Percentiles rank a stretch among this genome's conserved stretches.
Conservation (phyloP, 2,113 vertebrate genomes). For the Fulmarus glacialis region DNA sequence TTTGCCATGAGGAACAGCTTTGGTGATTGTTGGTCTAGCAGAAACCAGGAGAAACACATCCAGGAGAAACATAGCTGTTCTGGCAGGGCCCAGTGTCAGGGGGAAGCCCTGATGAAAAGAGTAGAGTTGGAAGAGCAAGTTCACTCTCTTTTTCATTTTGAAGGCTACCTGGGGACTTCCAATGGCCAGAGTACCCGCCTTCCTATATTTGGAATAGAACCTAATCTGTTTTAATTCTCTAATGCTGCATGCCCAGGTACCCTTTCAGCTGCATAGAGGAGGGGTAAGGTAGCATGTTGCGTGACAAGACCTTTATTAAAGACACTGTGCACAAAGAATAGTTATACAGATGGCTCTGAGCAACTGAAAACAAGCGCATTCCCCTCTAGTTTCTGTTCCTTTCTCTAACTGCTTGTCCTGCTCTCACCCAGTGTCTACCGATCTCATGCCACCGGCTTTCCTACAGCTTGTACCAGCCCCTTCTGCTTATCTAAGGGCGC, state of each 20-base stretch:
- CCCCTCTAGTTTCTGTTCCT: background rate
- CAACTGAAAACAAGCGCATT: background rate
- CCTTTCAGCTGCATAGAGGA: background rate
- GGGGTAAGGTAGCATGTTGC: background rate
- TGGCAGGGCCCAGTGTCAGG: background rate
- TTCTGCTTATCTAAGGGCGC: background rate
- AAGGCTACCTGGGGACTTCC: background rate
- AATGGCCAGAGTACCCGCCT: background rate
- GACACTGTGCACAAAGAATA: background rate
- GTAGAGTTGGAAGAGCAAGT: background rate
- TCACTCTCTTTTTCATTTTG: accelerated
- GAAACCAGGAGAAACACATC: background rate
- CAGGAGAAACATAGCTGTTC: background rate
- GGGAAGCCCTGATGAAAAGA: background rate
- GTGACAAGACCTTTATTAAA: background rate
- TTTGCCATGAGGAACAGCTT: background rate
- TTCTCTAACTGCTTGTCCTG: background rate
- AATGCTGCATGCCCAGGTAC: background rate
- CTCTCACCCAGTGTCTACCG: background rate
- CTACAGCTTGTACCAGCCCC: background rate
- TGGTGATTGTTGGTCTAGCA: background rate
- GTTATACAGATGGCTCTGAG: background rate
- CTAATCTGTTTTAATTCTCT: background rate
- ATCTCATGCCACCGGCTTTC: background rate
- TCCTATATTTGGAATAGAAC: background rate